Conservation (phyloP, 2,888 invertebrate genomes). For the Apodemia zela region DNA sequence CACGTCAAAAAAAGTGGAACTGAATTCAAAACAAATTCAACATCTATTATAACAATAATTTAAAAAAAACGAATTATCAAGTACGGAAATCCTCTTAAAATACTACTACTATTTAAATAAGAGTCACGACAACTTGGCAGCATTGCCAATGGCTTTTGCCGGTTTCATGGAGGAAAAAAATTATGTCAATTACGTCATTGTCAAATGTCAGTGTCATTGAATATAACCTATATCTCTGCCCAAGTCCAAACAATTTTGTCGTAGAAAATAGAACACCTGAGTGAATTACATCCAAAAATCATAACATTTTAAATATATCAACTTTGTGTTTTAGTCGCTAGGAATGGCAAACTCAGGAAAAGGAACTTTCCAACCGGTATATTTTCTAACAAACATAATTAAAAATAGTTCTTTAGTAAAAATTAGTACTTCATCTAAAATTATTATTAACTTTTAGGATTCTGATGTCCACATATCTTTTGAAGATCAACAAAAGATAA, state of each 20-base stretch:
- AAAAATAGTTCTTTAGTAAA: slow-evolving; percentile 11
- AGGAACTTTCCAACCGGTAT: slow-evolving; percentile 86
- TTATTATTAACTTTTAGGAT: slow-evolving; percentile 75
- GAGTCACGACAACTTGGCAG: too few relatives aligned
- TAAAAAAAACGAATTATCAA: too few relatives aligned
- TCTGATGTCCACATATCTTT: slow-evolving; percentile 96
- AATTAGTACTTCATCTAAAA: neutral
- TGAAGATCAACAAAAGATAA: slow-evolving; percentile 98
- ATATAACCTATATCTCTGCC: neutral
- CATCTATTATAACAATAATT: too few relatives aligned
- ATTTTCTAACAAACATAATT: slow-evolving; percentile 27
- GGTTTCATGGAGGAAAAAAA: neutral
- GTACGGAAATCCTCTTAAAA: too few relatives aligned
- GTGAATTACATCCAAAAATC: neutral
- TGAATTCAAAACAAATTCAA: too few relatives aligned
- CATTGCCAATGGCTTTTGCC: too few relatives aligned
- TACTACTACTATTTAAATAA: too few relatives aligned
- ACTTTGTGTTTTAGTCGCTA: neutral
- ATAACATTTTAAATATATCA: neutral
- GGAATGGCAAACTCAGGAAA: slow-evolving; percentile 75
- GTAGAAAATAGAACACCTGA: slow-evolving; percentile 7
- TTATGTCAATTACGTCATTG: too few relatives aligned
- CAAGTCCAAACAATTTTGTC: neutral
- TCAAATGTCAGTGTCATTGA: slow-evolving; percentile 15
- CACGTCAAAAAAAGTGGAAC: too few relatives aligned